These are phyloP conservation scores for Laticauda laticaudata DNA, from an alignment of 2,113 vertebrate species.

Conservation along the genomic window DNA sequence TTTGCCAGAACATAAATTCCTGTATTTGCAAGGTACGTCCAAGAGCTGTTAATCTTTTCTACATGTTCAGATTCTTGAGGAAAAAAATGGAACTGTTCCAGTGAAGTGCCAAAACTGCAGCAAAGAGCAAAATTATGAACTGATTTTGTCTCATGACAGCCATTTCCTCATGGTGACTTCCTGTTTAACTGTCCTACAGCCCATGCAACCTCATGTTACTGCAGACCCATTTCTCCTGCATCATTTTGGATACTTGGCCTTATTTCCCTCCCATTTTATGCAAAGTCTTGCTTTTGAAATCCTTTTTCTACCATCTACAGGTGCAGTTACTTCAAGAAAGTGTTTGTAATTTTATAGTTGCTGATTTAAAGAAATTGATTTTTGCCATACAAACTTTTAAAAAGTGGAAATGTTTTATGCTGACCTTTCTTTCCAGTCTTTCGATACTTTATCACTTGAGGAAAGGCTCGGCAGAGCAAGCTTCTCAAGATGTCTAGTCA, in stretches of 20 bases:
- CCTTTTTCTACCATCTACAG: slow-evolving; percentile 84
- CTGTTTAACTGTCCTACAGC: slow-evolving; percentile 51
- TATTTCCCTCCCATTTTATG: slow-evolving; percentile 73
- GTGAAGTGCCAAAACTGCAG: slow-evolving; percentile 96
- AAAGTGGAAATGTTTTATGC: slow-evolving; percentile 78
- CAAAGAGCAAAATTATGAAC: slow-evolving; percentile 73
- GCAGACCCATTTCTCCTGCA: slow-evolving; percentile 14
- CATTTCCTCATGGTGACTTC: slow-evolving; percentile 65
- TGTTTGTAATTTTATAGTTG: slow-evolving; percentile 98
- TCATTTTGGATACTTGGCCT: slow-evolving; percentile 8
- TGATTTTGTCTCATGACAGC: slow-evolving; percentile 69
- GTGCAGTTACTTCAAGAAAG: slow-evolving; percentile 88
- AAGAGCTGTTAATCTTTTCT: slow-evolving; percentile 83
- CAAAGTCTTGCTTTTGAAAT: slow-evolving; percentile 65
- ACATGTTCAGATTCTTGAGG: slow-evolving; percentile 85
- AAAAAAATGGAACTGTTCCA: slow-evolving; percentile 81
- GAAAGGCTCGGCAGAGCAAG: slow-evolving; percentile 90
- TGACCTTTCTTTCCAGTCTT: slow-evolving; percentile 79
- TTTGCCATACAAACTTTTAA: slow-evolving; percentile 71
- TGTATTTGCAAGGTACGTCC: slow-evolving; percentile 84
- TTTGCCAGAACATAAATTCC: slow-evolving; percentile 87
- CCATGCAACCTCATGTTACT: slow-evolving; percentile 18
- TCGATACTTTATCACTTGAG: slow-evolving; percentile 99
- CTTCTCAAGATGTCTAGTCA: slow-evolving; percentile 76
- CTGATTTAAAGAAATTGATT: slow-evolving; percentile 74